phyloP scores from a whole-genome alignment of 2,113 vertebrate species.

The Saccopteryx bilineata region DNA sequence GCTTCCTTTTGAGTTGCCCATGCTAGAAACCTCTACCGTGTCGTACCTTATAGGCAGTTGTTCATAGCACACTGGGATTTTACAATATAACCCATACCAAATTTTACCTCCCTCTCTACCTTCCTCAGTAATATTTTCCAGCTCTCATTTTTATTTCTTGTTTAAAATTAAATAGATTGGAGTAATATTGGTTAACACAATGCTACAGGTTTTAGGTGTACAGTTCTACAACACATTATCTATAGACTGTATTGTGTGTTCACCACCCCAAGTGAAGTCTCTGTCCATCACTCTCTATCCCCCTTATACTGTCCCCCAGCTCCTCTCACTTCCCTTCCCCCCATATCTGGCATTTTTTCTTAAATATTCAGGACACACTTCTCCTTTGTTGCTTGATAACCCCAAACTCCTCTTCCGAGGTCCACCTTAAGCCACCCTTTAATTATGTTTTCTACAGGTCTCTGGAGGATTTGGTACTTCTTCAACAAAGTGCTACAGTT shows the following conservation, averaged over 20 bases:
- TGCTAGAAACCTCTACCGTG: background rate
- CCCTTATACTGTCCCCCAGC: too few relatives aligned
- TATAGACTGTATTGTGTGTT: too few relatives aligned
- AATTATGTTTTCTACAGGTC: background rate
- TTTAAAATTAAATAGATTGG: too few relatives aligned
- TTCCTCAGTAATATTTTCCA: background rate
- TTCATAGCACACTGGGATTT: background rate
- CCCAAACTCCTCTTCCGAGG: background rate
- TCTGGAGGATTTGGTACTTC: background rate
- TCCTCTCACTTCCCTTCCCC: too few relatives aligned
- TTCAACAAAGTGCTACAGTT: background rate
- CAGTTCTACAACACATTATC: too few relatives aligned
- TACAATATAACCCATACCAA: background rate
- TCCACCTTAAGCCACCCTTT: background rate
- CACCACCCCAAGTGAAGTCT: too few relatives aligned
- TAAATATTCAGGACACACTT: background rate
- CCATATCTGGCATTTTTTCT: background rate
- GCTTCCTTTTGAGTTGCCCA: background rate
- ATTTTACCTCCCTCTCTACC: background rate
- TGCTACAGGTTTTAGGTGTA: too few relatives aligned
- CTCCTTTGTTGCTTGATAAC: background rate
- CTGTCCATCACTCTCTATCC: too few relatives aligned
- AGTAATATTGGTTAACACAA: too few relatives aligned
- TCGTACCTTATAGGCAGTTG: background rate
- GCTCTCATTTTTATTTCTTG: background rate